Evolutionary conservation across 2,797 vertebrate genomes (phyloP).

Genomic region (Molossus molossus): DNA sequence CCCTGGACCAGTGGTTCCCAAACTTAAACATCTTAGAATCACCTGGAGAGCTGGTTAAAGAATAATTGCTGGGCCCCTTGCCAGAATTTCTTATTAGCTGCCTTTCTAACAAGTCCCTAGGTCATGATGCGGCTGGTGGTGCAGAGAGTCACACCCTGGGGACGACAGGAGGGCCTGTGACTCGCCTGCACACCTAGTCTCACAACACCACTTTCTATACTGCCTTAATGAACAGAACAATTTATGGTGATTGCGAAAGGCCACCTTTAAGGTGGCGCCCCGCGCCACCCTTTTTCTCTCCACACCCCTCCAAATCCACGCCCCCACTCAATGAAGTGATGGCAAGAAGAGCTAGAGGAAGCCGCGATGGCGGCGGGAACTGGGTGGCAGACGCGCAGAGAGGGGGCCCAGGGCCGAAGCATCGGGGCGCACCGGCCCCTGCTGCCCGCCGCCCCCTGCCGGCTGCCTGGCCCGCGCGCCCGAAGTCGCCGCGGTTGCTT

Average conservation of each 20-base stretch:
- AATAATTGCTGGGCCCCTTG: background rate
- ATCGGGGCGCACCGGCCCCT: background rate
- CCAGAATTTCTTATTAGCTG: background rate
- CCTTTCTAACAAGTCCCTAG: conserved; percentile 20
- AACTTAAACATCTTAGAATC: background rate
- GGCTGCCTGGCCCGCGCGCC: conserved; percentile 7
- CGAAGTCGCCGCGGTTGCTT: background rate
- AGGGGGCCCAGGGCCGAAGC: background rate
- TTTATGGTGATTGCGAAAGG: background rate
- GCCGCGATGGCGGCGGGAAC: background rate
- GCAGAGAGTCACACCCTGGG: background rate
- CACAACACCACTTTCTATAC: background rate
- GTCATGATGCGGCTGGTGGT: background rate
- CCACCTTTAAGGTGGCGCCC: background rate
- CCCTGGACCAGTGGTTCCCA: background rate
- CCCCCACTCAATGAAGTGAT: background rate
- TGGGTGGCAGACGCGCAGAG: background rate
- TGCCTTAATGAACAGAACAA: background rate
- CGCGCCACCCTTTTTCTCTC: background rate
- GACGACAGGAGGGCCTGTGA: background rate
- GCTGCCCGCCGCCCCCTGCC: conserved; percentile 72
- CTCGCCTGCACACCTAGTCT: background rate
- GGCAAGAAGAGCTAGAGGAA: background rate
- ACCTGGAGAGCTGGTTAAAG: background rate
- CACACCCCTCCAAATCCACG: background rate